Conservation (phyloP, 2,888 invertebrate species). For the Tinea semifulvella region DNA sequence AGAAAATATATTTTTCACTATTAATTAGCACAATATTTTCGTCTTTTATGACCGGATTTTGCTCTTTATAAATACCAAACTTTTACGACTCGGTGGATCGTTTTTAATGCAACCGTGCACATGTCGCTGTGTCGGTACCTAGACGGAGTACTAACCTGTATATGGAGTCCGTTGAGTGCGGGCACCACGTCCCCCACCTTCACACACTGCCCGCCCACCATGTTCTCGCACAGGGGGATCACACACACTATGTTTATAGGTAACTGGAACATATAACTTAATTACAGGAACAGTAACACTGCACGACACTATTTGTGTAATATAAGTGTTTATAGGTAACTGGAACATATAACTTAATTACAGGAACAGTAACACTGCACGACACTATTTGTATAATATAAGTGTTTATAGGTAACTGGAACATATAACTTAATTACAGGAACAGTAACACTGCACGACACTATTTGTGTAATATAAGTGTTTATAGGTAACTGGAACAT, state of each 20-base stretch:
- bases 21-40: background rate
- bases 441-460: too few relatives aligned
- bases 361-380: too few relatives aligned
- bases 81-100: background rate
- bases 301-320: too few relatives aligned
- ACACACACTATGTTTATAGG: slow-evolving; percentile 61
- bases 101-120: background rate
- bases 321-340: slow-evolving; percentile 42
- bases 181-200: slow-evolving; percentile 83
- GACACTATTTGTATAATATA: too few relatives aligned
- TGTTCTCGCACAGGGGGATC: slow-evolving; percentile 83
- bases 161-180: slow-evolving; percentile 81
- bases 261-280: slow-evolving; percentile 27
- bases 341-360: slow-evolving; percentile 23
- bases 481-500: slow-evolving; percentile 36
- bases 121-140: too few relatives aligned
- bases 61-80: background rate
- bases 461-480: too few relatives aligned
- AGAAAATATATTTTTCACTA: too few relatives aligned
- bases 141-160: slow-evolving; percentile 64
- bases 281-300: too few relatives aligned
- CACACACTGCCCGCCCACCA: slow-evolving; percentile 81
- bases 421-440: too few relatives aligned
- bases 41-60: background rate
- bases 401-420: slow-evolving; percentile 40